phyloP scores from a whole-genome alignment of 2,888 invertebrate genomes.

The Orthosia gothica region DNA sequence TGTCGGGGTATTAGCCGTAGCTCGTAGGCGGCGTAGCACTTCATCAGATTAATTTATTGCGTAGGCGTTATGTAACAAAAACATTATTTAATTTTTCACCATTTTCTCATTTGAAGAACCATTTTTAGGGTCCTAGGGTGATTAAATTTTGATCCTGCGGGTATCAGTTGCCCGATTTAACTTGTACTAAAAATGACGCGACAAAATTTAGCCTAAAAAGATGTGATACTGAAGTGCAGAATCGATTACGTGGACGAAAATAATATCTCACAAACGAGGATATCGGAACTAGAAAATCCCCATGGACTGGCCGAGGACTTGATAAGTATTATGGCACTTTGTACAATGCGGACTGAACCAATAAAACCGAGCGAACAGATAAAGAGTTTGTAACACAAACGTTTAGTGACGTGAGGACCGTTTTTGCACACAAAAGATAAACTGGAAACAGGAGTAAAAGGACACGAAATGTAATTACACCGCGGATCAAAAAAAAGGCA shows the following conservation, averaged over 20 bases:
- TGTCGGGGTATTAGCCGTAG: not conserved
- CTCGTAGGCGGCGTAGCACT: conserved; percentile 1
- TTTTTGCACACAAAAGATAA: conserved; percentile 9
- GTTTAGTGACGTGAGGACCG: not conserved
- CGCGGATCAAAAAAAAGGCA: conserved; percentile 18
- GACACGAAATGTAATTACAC: conserved; percentile 30
- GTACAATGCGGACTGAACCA: conserved; percentile 1
- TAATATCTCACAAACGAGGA: not conserved
- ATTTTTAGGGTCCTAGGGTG: not conserved
- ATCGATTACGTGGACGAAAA: not conserved
- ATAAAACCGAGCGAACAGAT: not conserved
- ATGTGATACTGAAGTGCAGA: not conserved
- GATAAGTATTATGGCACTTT: conserved; percentile 11
- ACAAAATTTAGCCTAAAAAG: not conserved
- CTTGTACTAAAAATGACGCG: not conserved
- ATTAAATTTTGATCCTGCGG: not conserved
- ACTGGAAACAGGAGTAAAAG: conserved; percentile 20
- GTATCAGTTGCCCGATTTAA: not conserved
- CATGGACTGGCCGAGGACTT: not conserved
- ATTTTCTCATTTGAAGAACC: not conserved
- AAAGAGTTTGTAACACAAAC: conserved; percentile 6
- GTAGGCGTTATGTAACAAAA: conserved; percentile 9
- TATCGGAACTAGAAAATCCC: not conserved
- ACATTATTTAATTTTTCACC: not conserved
- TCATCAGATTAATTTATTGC: conserved; percentile 23